Conservation (phyloP, 2,797 vertebrate genomes). For the Falco concolor region DNA sequence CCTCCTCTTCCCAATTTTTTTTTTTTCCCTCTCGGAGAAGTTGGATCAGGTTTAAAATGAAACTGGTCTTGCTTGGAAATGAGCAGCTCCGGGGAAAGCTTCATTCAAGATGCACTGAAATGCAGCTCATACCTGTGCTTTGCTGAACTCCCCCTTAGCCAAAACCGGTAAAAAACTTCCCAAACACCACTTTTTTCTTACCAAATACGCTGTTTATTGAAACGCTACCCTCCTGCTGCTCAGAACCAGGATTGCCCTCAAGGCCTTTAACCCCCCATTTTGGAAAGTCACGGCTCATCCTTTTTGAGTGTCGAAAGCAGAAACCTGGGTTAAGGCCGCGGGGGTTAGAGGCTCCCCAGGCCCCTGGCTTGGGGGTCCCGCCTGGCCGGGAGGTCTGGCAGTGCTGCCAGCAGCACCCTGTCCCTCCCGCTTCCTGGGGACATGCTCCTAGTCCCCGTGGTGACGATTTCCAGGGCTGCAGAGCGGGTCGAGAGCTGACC, state of each 20-base stretch:
- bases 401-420: not conserved
- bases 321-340: not conserved
- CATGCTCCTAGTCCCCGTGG: accelerated
- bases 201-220: not conserved
- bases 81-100: not conserved
- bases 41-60: not conserved
- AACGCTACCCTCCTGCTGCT: not conserved
- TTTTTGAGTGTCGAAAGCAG: not conserved
- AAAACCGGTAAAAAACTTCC: not conserved
- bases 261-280: not conserved
- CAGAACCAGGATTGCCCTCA: not conserved
- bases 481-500: not conserved
- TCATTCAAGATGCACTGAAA: not conserved
- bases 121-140: not conserved
- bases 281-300: accelerated
- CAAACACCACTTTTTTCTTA: too few species aligned
- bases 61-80: accelerated
- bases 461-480: not conserved
- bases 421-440: not conserved
- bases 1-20: not conserved
- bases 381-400: not conserved
- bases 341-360: not conserved
- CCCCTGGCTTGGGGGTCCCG: not conserved
- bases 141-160: not conserved
- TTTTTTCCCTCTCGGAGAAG: not conserved